Percentiles rank a stretch among this genome's conserved stretches.
Conservation (phyloP, 2,797 vertebrate genomes). For the Adelosebastes latens region DNA sequence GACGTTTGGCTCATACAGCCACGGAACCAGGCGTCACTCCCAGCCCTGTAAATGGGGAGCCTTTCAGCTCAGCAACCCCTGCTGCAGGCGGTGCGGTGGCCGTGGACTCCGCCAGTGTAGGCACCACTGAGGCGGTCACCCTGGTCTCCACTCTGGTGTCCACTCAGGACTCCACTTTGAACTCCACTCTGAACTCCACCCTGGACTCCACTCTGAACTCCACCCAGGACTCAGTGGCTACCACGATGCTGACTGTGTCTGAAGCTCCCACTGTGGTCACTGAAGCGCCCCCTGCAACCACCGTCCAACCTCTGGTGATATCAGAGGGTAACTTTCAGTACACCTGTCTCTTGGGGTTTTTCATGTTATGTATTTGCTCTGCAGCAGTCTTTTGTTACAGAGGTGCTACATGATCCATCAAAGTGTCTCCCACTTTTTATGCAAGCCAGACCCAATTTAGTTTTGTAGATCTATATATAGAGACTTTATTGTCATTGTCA, state of each 20-base stretch:
- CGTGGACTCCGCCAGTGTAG: background rate
- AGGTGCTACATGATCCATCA: background rate
- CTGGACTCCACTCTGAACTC: background rate
- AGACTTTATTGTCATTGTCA: too few species aligned
- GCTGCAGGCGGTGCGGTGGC: conserved; percentile 15
- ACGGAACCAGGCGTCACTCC: conserved; percentile 12
- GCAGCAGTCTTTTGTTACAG: background rate
- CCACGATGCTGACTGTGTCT: background rate
- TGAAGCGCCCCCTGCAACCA: conserved; percentile 21
- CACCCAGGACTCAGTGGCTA: background rate
- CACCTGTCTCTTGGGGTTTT: background rate
- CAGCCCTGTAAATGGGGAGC: background rate
- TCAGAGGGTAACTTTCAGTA: conserved; percentile 40
- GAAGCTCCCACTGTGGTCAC: conserved; percentile 6
- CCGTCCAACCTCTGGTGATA: background rate
- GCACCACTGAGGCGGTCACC: background rate
- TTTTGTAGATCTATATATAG: background rate
- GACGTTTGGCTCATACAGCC: conserved; percentile 16
- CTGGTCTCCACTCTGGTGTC: background rate
- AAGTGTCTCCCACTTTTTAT: background rate
- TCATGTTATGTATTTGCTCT: background rate
- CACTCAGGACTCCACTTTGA: background rate
- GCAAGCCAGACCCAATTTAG: background rate
- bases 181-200: background rate
- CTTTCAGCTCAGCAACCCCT: conserved; percentile 31